These are phyloP conservation scores for Acanthaster planci DNA, from an alignment of 35 echinoderm and acorn worm species.

Conservation along the genomic window DNA sequence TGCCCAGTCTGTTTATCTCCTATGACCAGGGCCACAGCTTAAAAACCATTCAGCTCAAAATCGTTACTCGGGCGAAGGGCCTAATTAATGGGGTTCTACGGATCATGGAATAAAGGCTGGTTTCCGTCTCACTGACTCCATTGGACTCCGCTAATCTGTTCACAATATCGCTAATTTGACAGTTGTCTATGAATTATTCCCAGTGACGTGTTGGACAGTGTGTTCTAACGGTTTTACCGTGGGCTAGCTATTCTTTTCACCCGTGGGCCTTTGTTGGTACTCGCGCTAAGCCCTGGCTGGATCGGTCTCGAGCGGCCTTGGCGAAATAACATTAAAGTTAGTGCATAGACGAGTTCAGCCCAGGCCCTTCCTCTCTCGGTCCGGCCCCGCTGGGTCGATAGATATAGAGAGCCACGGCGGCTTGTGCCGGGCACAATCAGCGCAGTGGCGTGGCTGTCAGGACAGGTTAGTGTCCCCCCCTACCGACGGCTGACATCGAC, in stretches of 20 bases:
- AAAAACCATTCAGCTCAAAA: not conserved
- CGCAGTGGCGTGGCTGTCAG: not conserved
- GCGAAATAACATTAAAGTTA: conserved; percentile 19
- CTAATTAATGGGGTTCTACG: conserved; percentile 4
- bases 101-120: conserved; percentile 10
- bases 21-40: not conserved
- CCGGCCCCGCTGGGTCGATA: not conserved
- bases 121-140: conserved; percentile 22
- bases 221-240: not conserved
- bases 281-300: no score
- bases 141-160: conserved; percentile 1
- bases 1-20: not conserved
- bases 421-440: not conserved
- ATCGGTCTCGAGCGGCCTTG: not conserved
- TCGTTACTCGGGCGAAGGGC: not conserved
- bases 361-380: not conserved
- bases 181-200: conserved; percentile 21
- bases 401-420: not conserved
- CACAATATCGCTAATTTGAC: conserved; percentile 31
- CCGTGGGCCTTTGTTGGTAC: not conserved
- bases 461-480: not conserved
- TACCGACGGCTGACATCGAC: not conserved
- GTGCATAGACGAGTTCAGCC: not conserved
- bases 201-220: conserved; percentile 3
- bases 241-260: not conserved